Base-by-base conservation (phyloP, 2,113 vertebrate genomes). In the Brienomyrus brachyistius region DNA sequence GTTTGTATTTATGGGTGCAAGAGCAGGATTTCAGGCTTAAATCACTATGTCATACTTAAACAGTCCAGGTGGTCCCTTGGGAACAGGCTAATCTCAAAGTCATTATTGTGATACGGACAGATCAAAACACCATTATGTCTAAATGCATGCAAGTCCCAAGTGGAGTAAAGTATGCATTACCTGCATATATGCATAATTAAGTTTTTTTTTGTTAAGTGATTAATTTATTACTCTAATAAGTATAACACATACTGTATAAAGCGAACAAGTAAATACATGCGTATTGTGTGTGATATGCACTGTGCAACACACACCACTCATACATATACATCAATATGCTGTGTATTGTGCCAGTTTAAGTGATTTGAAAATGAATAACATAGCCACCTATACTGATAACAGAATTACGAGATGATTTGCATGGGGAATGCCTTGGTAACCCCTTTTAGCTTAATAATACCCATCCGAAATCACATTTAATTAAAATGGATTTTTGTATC, bases 401-500 rank as follows among this genome's bases (percentile, higher is more conserved):
- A 80, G 74, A 3, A 80, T 43, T 80, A 19, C 21, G 8, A 21
- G 40, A 84, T 47, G 82, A 47, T 84, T 84, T 84, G 82, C 11
- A 5, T 84, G 8, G 45, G 45, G 82, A 84, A 84, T 47, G 82
- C 45, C 40, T 48, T 47, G 43, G 7, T 45, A 84, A 48, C 45
- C 82, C 82, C 43, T 84, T 84, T 84, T n/a, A 40, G 74, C 74
- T 80, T 48, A 84, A 84, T 48, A n/a, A 23, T 48, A 84, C 82
- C 45, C 45, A 84, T 45, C 23, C 82, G 1, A 84, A 47, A 47
- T 48, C 47, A n/a, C 45, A 84, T 47, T 84, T 84, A 84, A 84
- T 84, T 84, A 84, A 84, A 84, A 84, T 84, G 82, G 82, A 84
- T 84, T 84, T 84, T 48, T 84, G 82, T 47, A 48, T 84, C 82